Evolutionary conservation across 2,113 vertebrate genomes (phyloP).

Genomic region (Halichoerus grypus): DNA sequence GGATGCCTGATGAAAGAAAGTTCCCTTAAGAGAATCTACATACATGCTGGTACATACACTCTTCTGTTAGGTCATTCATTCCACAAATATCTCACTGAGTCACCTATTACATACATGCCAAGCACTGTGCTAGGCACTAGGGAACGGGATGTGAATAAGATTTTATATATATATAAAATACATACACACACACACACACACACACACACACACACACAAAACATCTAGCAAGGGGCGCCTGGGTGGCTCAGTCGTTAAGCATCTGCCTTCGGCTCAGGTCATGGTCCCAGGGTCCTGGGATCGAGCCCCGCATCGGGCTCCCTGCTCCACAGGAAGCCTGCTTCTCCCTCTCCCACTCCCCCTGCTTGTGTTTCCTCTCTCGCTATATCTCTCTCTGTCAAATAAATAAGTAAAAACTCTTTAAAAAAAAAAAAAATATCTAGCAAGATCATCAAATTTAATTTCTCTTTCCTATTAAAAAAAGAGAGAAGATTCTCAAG

Average conservation of each 20-base stretch:
- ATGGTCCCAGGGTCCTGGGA: too few relatives aligned
- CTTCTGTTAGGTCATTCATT: neutral
- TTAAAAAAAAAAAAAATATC: neutral
- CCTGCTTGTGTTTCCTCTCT: too few relatives aligned
- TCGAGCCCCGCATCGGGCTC: too few relatives aligned
- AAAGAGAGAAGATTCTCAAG: neutral
- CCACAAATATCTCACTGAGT: slow-evolving; percentile 44
- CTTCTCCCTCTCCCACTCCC: too few relatives aligned
- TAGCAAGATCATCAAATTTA: slow-evolving; percentile 31
- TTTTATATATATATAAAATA: neutral
- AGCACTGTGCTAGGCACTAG: neutral
- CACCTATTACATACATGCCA: neutral
- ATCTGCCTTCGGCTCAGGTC: too few relatives aligned
- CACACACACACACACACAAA: too few relatives aligned
- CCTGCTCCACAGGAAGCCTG: too few relatives aligned
- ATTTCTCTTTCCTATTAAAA: slow-evolving; percentile 31
- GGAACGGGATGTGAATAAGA: neutral
- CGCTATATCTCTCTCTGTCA: too few relatives aligned
- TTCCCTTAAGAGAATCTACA: neutral
- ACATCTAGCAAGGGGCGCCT: too few relatives aligned
- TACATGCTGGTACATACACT: neutral
- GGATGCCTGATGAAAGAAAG: neutral
- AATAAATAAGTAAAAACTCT: too few relatives aligned
- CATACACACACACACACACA: neutral
- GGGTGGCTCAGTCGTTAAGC: too few relatives aligned